phyloP scores from a whole-genome alignment of 2,888 invertebrate species.

The Acrobasis consociella region DNA sequence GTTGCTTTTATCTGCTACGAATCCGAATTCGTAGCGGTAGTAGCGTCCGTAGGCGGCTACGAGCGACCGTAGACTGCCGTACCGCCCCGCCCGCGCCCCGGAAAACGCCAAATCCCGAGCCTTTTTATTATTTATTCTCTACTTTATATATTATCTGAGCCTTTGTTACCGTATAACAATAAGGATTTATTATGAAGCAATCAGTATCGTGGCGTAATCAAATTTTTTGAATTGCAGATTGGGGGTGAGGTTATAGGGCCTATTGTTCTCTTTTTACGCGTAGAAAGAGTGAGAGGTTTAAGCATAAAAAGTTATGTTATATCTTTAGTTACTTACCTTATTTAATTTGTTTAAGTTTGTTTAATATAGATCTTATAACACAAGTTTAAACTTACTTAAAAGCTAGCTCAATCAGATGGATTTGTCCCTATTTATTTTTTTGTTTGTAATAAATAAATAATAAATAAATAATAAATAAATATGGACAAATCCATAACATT shows the following conservation, averaged over 20 bases:
- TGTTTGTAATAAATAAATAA: no score
- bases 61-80: conserved; percentile 74
- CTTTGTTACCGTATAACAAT: conserved; percentile 23
- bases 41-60: conserved; percentile 72
- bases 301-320: no score
- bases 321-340: no score
- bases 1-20: conserved; percentile 10
- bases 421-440: no score
- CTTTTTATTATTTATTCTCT: conserved; percentile 43
- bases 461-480: no score
- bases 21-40: conserved; percentile 37
- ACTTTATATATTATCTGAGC: conserved; percentile 28
- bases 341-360: no score
- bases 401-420: no score
- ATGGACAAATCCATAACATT: no score
- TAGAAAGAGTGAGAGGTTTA: neutral
- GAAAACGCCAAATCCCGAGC: conserved; percentile 44
- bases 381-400: no score
- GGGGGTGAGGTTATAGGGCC: conserved; percentile 1
- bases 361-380: no score
- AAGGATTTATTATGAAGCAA: conserved; percentile 19
- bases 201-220: conserved; percentile 16
- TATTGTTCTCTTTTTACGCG: conserved; percentile 14
- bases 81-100: conserved; percentile 59
- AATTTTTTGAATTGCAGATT: conserved; percentile 19